These are phyloP conservation scores for Andrena fulva DNA, from an alignment of 2,888 invertebrate species.

Conservation along the genomic window DNA sequence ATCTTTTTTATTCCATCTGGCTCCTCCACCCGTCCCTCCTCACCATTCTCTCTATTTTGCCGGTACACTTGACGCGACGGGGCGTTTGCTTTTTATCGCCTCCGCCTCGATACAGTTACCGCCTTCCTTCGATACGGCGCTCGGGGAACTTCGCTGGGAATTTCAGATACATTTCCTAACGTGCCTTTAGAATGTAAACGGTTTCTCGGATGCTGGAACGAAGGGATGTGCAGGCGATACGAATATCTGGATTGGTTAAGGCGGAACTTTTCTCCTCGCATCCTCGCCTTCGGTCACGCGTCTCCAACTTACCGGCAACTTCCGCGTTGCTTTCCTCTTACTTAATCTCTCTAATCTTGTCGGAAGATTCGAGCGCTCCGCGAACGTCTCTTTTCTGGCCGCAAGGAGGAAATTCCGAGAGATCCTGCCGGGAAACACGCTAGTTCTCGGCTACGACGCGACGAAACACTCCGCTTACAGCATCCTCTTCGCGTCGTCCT, in stretches of 20 bases:
- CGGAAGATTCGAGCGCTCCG: neutral
- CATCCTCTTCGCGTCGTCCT: neutral
- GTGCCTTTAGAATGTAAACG: neutral
- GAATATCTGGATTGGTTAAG: neutral
- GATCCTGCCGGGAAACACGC: conserved; percentile 1
- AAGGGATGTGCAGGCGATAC: neutral
- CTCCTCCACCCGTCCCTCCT: neutral
- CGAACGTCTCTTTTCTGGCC: neutral
- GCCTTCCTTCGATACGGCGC: neutral
- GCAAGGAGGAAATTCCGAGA: neutral
- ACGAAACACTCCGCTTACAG: conserved; percentile 16
- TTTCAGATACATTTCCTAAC: conserved; percentile 4
- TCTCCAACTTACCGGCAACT: too few species aligned
- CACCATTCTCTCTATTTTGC: neutral
- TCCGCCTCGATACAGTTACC: neutral
- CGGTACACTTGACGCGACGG: neutral
- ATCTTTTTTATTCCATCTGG: conserved; percentile 19
- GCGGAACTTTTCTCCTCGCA: neutral
- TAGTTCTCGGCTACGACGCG: conserved; percentile 12
- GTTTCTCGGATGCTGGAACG: neutral
- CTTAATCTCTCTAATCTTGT: neutral
- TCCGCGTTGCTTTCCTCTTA: too few species aligned
- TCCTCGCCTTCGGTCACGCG: neutral
- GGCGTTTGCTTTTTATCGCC: conserved; percentile 3
- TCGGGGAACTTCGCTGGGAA: neutral